Conservation (phyloP, 2,888 invertebrate species). For the Monochamus alternatus region DNA sequence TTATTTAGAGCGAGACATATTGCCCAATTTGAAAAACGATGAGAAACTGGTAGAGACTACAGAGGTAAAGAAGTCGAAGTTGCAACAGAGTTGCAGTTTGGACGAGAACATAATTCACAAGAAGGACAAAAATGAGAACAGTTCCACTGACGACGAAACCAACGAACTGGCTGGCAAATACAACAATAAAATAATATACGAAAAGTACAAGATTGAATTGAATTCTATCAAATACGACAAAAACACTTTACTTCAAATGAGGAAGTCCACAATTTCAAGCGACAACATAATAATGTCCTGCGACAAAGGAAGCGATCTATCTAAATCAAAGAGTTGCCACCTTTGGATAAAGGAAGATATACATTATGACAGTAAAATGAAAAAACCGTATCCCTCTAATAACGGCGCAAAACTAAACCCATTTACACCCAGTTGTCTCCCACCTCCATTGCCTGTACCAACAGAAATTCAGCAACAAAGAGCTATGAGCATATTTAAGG, state of each 20-base stretch:
- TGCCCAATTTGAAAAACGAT: conserved; percentile 67
- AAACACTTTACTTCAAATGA: conserved; percentile 69
- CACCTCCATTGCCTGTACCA: conserved; percentile 82
- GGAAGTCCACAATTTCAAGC: conserved; percentile 62
- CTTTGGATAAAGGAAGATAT: conserved; percentile 59
- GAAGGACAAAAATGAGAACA: conserved; percentile 51
- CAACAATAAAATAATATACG: conserved; percentile 56
- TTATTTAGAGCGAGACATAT: conserved; percentile 66
- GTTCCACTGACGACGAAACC: conserved; percentile 68
- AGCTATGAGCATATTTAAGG: conserved; percentile 87
- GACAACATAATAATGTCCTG: conserved; percentile 61
- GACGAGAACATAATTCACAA: conserved; percentile 51
- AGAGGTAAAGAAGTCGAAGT: conserved; percentile 62
- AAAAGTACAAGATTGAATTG: conserved; percentile 66
- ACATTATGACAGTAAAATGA: conserved; percentile 69
- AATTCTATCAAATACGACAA: conserved; percentile 67
- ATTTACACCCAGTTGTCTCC: conserved; percentile 64
- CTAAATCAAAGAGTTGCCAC: conserved; percentile 56
- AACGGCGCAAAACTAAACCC: conserved; percentile 64
- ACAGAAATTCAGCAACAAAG: conserved; percentile 90
- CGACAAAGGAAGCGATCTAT: conserved; percentile 45
- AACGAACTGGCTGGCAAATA: conserved; percentile 65
- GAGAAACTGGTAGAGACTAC: conserved; percentile 65
- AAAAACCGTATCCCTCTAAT: conserved; percentile 60
- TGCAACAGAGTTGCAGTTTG: conserved; percentile 57